Evolutionary conservation across 35 echinoderm and acorn worm genomes (phyloP).

Genomic region (Amphiura filiformis): DNA sequence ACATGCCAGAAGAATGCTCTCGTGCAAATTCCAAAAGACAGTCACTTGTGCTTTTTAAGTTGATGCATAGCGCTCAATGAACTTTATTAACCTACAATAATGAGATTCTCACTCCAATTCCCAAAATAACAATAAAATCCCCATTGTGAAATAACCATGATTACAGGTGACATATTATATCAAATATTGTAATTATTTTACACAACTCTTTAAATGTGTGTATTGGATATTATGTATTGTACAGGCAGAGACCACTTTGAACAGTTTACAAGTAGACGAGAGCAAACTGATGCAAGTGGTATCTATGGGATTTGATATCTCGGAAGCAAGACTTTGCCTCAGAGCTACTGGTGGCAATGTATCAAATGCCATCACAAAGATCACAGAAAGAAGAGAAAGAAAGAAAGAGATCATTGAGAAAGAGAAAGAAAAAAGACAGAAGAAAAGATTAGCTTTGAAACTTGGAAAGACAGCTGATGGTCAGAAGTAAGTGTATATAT

Average conservation of each 20-base stretch:
- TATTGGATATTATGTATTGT: too few relatives aligned
- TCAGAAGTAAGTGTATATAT: constrained; percentile 70
- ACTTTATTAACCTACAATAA: too few relatives aligned
- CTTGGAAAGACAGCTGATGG: constrained; percentile 93
- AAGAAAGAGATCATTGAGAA: constrained; percentile 67
- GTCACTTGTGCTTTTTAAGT: too few relatives aligned
- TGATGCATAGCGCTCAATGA: too few relatives aligned
- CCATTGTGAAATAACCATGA: too few relatives aligned
- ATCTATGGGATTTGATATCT: constrained; percentile 76
- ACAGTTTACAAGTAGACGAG: constrained; percentile 81
- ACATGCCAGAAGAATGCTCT: too few relatives aligned
- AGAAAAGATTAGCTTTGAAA: constrained; percentile 41
- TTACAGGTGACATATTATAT: too few relatives aligned
- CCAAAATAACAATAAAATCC: too few relatives aligned
- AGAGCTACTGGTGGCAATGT: constrained; percentile 75
- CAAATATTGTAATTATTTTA: too few relatives aligned
- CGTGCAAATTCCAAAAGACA: too few relatives aligned
- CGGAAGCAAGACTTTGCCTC: constrained; percentile 85
- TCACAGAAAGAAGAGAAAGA: constrained; percentile 77
- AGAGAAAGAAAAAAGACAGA: constrained; percentile 65
- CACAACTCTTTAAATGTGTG: too few relatives aligned
- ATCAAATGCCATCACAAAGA: constrained; percentile 72
- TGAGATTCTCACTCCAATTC: too few relatives aligned
- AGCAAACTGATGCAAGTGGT: constrained; percentile 88
- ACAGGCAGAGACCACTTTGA: constrained; percentile 64